Conservation (phyloP, 2,113 vertebrate genomes). For the Trachemys scripta region DNA sequence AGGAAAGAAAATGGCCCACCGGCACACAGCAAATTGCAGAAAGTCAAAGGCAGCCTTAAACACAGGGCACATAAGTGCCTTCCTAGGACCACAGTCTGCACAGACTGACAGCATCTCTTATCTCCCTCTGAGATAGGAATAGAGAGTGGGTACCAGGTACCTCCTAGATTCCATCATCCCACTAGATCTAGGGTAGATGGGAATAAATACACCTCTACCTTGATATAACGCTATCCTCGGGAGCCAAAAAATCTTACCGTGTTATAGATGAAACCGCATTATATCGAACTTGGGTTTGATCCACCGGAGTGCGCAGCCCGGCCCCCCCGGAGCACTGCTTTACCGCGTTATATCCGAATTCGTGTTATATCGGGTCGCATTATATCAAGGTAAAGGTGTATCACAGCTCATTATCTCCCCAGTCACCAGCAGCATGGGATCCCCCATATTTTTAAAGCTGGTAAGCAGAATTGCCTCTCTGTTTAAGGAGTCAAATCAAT, state of each 20-base stretch:
- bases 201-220: too few species aligned
- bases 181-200: not conserved
- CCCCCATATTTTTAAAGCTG: not conserved
- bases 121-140: not conserved
- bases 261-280: too few species aligned
- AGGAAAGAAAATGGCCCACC: not conserved
- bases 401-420: not conserved
- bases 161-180: not conserved
- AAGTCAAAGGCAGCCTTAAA: not conserved
- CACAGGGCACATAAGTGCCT: not conserved
- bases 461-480: not conserved
- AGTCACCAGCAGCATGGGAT: not conserved
- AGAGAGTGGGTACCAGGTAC: not conserved
- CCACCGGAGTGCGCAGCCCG: too few species aligned
- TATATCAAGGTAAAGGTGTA: too few species aligned
- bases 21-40: not conserved
- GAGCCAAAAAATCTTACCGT: too few species aligned
- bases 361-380: too few species aligned
- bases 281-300: too few species aligned
- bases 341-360: too few species aligned
- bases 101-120: too few species aligned
- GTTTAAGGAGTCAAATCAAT: not conserved
- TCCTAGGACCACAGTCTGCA: not conserved
- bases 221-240: too few species aligned
- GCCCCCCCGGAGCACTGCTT: too few species aligned